phyloP scores from a whole-genome alignment of 2,113 vertebrate genomes.

The Toxostoma redivivum region DNA sequence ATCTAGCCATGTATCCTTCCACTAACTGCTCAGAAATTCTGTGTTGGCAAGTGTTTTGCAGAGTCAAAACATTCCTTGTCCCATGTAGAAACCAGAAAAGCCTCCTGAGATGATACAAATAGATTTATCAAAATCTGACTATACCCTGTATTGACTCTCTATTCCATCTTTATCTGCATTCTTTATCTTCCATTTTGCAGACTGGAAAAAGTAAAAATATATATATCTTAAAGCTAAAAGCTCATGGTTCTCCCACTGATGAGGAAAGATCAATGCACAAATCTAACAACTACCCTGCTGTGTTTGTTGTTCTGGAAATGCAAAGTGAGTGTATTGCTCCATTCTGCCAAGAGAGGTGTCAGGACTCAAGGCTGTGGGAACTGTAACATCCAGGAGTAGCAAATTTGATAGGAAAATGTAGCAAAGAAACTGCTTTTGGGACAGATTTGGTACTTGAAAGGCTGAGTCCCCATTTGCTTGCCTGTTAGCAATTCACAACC shows the following conservation, averaged over 20 bases:
- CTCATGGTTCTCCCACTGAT: not conserved
- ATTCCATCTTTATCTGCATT: not conserved
- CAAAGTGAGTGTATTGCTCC: accelerated
- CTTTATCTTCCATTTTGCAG: not conserved
- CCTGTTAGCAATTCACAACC: not conserved
- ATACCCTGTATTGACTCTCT: not conserved
- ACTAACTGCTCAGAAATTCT: not conserved
- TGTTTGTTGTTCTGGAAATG: not conserved
- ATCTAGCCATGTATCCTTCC: not conserved
- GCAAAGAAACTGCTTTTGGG: not conserved
- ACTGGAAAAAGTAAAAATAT: not conserved
- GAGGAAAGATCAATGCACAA: not conserved
- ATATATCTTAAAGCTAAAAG: not conserved
- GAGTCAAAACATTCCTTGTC: not conserved
- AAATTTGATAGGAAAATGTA: not conserved
- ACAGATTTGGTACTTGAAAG: not conserved
- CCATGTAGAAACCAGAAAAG: not conserved
- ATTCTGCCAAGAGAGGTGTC: not conserved
- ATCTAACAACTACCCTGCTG: not conserved
- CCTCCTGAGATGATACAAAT: not conserved
- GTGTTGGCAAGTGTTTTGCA: not conserved
- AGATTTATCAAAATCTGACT: not conserved
- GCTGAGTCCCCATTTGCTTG: not conserved
- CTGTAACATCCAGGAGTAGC: not conserved
- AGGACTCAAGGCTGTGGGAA: not conserved